These are phyloP conservation scores for Aselliscus stoliczkanus DNA, from an alignment of 2,797 vertebrate genomes.

Conservation along the genomic window DNA sequence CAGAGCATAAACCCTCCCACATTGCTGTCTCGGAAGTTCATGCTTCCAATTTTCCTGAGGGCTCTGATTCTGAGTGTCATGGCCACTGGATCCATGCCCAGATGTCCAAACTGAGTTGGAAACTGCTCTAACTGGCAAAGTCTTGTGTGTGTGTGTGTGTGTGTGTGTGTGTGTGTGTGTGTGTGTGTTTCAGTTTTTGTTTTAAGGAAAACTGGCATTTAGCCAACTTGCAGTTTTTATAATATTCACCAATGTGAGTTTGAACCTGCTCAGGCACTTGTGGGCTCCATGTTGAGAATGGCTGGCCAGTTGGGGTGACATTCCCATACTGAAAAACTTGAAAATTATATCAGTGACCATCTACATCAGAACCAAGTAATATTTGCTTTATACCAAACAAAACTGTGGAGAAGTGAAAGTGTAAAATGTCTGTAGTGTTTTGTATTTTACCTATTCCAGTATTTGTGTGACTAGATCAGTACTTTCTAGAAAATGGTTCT, in stretches of 20 bases:
- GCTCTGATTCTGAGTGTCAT: not conserved
- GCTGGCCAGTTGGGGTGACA: not conserved
- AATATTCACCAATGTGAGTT: not conserved
- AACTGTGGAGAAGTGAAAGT: not conserved
- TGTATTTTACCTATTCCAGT: not conserved
- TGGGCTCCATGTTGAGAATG: not conserved
- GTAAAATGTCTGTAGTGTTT: not conserved
- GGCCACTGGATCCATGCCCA: not conserved
- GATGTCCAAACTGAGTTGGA: not conserved
- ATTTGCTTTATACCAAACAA: not conserved
- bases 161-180: too few species aligned
- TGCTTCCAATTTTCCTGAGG: not conserved
- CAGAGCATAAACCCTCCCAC: not conserved
- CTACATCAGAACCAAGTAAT: conserved; percentile 25
- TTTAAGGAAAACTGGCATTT: not conserved
- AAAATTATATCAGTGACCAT: not conserved
- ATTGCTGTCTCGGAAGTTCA: not conserved
- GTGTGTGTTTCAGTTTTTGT: too few species aligned
- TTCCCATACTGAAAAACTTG: conserved; percentile 26
- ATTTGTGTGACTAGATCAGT: conserved; percentile 7
- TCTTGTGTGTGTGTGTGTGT: too few species aligned
- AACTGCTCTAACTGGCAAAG: not conserved
- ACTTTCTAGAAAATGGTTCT: not conserved
- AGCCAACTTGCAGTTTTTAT: not conserved
- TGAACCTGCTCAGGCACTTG: not conserved